Evolutionary conservation across 2,113 vertebrate species (phyloP).

Genomic region (Ia io): DNA sequence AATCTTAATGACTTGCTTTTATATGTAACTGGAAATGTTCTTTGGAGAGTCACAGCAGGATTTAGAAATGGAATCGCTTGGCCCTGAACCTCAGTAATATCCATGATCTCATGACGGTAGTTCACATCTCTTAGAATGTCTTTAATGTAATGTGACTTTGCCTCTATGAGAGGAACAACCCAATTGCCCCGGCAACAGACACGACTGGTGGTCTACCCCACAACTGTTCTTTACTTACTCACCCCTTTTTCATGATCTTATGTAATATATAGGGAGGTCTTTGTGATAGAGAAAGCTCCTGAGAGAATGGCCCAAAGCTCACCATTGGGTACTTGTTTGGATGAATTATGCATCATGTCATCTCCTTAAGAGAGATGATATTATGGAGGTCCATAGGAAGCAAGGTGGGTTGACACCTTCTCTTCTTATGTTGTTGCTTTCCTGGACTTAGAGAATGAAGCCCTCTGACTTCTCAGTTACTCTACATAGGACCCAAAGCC

Average conservation of each 20-base stretch:
- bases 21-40: slow-evolving; percentile 27
- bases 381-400: not conserved
- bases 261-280: not conserved
- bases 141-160: slow-evolving; percentile 30
- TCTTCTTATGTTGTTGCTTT: not conserved
- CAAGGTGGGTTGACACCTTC: not conserved
- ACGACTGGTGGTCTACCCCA: not conserved
- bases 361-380: not conserved
- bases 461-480: not conserved
- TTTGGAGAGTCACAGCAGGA: not conserved
- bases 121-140: not conserved
- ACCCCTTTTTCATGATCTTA: not conserved
- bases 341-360: not conserved
- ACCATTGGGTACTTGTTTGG: not conserved
- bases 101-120: slow-evolving; percentile 35
- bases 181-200: not conserved
- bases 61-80: slow-evolving; percentile 22
- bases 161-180: not conserved
- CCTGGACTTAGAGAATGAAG: not conserved
- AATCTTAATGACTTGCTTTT: slow-evolving; percentile 46
- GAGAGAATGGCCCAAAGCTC: not conserved
- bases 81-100: not conserved
- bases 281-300: not conserved
- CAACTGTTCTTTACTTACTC: not conserved
- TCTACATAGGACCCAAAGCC: not conserved